Conservation (phyloP, 2,113 vertebrate genomes). For the Gavia stellata region DNA sequence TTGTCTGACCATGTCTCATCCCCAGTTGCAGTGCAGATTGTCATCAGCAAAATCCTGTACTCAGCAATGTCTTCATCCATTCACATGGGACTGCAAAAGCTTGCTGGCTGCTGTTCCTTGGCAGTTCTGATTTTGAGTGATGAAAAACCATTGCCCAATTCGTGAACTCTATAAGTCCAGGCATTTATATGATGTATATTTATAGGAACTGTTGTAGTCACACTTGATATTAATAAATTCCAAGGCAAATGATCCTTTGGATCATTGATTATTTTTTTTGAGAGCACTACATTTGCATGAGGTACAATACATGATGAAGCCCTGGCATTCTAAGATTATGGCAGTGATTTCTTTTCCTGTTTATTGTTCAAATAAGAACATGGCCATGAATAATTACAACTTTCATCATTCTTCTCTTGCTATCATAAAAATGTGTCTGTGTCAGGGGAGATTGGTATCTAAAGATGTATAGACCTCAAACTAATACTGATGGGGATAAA, state of each 20-base stretch:
- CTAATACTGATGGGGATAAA: rapidly evolving
- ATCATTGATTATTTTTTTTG: background rate
- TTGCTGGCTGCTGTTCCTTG: background rate
- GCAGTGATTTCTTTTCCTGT: background rate
- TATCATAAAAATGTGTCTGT: too few species aligned
- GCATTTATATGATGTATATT: background rate
- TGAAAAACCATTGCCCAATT: background rate
- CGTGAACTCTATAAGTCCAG: background rate
- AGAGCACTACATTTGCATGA: background rate
- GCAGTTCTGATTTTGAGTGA: background rate
- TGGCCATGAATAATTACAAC: background rate
- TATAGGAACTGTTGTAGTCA: background rate
- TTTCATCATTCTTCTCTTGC: background rate
- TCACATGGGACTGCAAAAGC: rapidly evolving
- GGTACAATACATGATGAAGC: background rate
- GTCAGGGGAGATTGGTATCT: too few species aligned
- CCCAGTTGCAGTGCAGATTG: rapidly evolving
- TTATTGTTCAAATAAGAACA: background rate
- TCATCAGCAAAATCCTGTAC: background rate
- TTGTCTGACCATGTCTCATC: background rate
- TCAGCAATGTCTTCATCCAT: background rate
- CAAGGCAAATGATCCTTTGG: background rate
- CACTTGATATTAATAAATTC: background rate
- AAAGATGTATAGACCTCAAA: background rate
- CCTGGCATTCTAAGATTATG: too few species aligned